A percentile compares a stretch with the other conserved stretches of the same genome.
These are phyloP conservation scores for Varanus salvator DNA, from an alignment of 2,113 vertebrate species.

Conservation along the genomic window DNA sequence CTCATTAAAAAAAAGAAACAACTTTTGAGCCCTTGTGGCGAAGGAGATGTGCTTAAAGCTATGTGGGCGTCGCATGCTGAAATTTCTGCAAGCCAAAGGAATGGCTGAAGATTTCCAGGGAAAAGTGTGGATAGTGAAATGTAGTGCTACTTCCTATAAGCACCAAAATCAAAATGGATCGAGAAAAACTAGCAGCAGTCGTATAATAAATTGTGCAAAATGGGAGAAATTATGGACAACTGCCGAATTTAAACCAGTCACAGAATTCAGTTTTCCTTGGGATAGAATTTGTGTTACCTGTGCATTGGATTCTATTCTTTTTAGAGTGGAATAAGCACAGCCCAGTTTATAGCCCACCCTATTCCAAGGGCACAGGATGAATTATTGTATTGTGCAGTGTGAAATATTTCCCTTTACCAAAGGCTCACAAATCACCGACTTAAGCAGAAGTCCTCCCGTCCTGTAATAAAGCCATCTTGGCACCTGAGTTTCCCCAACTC, in stretches of 20 bases:
- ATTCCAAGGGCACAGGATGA: not conserved
- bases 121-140: not conserved
- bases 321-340: not conserved
- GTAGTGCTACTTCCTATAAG: not conserved
- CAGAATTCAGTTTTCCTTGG: not conserved
- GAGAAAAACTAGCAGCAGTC: not conserved
- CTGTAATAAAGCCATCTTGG: not conserved
- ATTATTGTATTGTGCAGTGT: not conserved
- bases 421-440: not conserved
- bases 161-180: not conserved
- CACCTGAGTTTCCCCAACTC: not conserved
- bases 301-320: not conserved
- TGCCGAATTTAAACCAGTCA: not conserved
- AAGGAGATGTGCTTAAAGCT: too few relatives aligned
- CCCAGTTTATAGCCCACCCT: not conserved
- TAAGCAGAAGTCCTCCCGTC: not conserved
- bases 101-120: not conserved
- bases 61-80: too few relatives aligned
- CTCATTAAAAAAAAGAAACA: not conserved
- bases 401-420: not conserved
- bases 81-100: not conserved
- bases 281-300: not conserved
- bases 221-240: not conserved
- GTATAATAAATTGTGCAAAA: not conserved
- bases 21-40: not conserved